These are phyloP conservation scores for Mormyrus hasselquistii DNA, from an alignment of 2,797 vertebrate genomes.

Conservation along the genomic window DNA sequence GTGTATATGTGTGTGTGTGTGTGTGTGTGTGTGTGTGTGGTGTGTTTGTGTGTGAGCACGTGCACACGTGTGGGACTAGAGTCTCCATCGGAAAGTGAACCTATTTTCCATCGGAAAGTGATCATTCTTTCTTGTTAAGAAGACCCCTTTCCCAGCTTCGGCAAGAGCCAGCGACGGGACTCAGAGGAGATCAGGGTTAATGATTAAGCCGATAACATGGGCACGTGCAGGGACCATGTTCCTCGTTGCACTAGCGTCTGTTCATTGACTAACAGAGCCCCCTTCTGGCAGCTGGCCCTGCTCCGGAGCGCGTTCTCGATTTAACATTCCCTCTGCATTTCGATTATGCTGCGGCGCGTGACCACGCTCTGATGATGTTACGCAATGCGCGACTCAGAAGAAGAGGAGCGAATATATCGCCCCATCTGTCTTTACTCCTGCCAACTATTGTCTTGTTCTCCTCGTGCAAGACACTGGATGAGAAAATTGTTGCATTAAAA, in stretches of 20 bases:
- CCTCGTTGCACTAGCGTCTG: conserved; percentile 23
- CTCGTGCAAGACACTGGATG: not conserved
- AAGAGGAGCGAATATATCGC: not conserved
- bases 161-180: not conserved
- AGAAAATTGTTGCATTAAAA: not conserved
- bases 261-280: conserved; percentile 65
- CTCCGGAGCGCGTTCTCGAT: not conserved
- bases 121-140: not conserved
- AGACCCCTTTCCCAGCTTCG: not conserved
- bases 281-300: conserved; percentile 57
- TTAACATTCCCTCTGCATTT: not conserved
- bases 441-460: conserved; percentile 1
- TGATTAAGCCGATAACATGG: not conserved
- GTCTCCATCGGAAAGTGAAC: not conserved
- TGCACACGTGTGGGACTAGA: not conserved
- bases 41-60: not conserved
- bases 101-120: not conserved
- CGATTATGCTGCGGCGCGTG: not conserved
- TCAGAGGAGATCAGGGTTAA: not conserved
- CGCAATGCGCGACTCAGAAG: not conserved
- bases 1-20: not conserved
- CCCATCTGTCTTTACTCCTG: not conserved
- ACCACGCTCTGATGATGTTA: not conserved
- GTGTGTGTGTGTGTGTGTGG: not conserved
- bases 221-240: not conserved